Evolutionary conservation across 2,888 invertebrate species (phyloP), one percentile per base, ranked within the genome.

Genomic region (Mantis religiosa): DNA sequence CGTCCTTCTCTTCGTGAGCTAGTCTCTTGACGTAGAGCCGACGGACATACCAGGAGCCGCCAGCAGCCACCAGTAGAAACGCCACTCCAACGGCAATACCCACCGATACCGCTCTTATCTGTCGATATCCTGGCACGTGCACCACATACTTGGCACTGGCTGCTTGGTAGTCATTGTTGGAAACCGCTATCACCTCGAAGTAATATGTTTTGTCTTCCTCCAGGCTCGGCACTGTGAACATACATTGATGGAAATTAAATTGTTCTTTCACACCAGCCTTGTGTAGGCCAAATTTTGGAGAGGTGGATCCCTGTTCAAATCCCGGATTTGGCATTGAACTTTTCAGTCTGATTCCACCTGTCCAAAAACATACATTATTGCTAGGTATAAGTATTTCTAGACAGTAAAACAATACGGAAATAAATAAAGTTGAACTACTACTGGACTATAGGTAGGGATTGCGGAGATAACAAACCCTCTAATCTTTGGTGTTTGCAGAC

Each of bases 191-290:
- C 89, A 98, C 97, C 93, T 96, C 96, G 92, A 97, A 96, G 91
- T 95, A 94, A 92, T 97, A 97, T 88, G 94, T 94, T 91, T 94
- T 95, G 91, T 97, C 97, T 92, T 97, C 97, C 91, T 95, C 95
- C 91, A 97, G 94, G 90, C 95, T 94, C 91, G 95, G 95, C 91
- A 97, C 96, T 95, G 94, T 87, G 93, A 93, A 88, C 90, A n/a
- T n/a, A n/a, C n/a, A n/a, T n/a, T n/a, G n/a, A n/a, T n/a, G n/a
- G n/a, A n/a, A n/a, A n/a, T n/a, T n/a, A n/a, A n/a, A n/a, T n/a
- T n/a, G n/a, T n/a, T n/a, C n/a, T n/a, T n/a, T n/a, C n/a, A n/a
- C n/a, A n/a, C n/a, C n/a, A n/a, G n/a, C n/a, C n/a, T n/a, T n/a
- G n/a, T n/a, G n/a, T n/a, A n/a, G n/a, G n/a, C n/a, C n/a, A n/a